A percentile compares a stretch with the other conserved stretches of the same genome.
Conservation (phyloP, 2,797 vertebrate species). For the Argyrosomus regius region DNA sequence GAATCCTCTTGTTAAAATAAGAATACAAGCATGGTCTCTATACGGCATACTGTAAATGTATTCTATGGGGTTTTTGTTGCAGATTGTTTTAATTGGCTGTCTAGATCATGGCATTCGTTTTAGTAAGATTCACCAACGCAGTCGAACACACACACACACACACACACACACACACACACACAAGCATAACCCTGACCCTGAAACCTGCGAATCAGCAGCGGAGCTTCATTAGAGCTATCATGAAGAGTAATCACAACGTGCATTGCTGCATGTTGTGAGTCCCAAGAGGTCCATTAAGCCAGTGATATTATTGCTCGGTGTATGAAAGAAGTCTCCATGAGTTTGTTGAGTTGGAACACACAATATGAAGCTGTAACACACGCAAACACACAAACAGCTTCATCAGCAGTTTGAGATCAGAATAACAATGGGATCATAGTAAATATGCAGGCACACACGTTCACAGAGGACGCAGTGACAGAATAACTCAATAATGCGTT, state of each 20-base stretch:
- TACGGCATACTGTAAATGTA: conserved; percentile 15
- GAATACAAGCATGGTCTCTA: conserved; percentile 18
- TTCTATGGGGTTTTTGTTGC: conserved; percentile 24
- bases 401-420: conserved; percentile 60
- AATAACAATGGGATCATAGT: conserved; percentile 48
- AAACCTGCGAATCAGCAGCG: conserved; percentile 69
- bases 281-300: conserved; percentile 62
- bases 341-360: conserved; percentile 34
- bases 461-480: conserved; percentile 1
- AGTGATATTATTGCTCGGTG: conserved; percentile 47
- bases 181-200: conserved; percentile 53
- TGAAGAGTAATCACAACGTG: conserved; percentile 67
- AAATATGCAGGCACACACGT: conserved; percentile 14
- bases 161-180: neutral
- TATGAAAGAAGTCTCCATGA: conserved; percentile 39
- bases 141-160: neutral
- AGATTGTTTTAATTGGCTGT: conserved; percentile 64
- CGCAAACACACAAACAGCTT: conserved; percentile 23
- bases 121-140: conserved; percentile 12
- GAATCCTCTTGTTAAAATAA: conserved; percentile 49
- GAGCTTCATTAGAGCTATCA: conserved; percentile 70
- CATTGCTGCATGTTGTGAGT: conserved; percentile 38
- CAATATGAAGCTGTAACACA: conserved; percentile 18
- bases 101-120: conserved; percentile 43
- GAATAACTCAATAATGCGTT: conserved; percentile 35